These are phyloP conservation scores for Elgaria multicarinata DNA, from an alignment of 2,113 vertebrate genomes.

Conservation along the genomic window DNA sequence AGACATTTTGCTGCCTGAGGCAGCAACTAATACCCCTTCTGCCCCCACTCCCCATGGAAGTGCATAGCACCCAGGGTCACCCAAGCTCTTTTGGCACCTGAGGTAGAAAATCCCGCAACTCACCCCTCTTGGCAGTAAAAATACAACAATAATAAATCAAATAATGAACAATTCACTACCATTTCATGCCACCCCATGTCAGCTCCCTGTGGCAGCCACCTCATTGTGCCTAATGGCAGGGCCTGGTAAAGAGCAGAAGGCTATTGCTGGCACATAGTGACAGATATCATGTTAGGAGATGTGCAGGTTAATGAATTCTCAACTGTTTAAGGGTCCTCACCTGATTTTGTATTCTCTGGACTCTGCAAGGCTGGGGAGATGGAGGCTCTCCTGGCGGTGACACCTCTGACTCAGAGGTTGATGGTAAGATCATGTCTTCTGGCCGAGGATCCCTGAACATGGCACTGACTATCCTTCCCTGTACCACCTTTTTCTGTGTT, in stretches of 20 bases:
- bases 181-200: not conserved
- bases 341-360: too few relatives aligned
- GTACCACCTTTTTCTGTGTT: too few relatives aligned
- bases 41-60: not conserved
- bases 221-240: not conserved
- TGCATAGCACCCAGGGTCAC: not conserved
- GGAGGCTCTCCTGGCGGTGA: too few relatives aligned
- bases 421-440: too few relatives aligned
- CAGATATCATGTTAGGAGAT: not conserved
- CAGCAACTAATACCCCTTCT: not conserved
- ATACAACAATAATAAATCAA: not conserved
- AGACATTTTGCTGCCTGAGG: not conserved
- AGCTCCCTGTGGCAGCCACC: not conserved
- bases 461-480: too few relatives aligned
- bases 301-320: not conserved
- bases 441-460: too few relatives aligned
- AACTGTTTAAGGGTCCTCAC: too few relatives aligned
- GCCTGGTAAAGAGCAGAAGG: not conserved
- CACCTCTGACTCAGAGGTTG: too few relatives aligned
- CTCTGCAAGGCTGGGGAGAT: too few relatives aligned
- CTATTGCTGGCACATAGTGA: not conserved
- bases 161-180: not conserved
- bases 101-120: not conserved
- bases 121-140: not conserved
- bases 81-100: not conserved